Conservation (phyloP, 2,797 vertebrate species). For the Nyctibius grandis region DNA sequence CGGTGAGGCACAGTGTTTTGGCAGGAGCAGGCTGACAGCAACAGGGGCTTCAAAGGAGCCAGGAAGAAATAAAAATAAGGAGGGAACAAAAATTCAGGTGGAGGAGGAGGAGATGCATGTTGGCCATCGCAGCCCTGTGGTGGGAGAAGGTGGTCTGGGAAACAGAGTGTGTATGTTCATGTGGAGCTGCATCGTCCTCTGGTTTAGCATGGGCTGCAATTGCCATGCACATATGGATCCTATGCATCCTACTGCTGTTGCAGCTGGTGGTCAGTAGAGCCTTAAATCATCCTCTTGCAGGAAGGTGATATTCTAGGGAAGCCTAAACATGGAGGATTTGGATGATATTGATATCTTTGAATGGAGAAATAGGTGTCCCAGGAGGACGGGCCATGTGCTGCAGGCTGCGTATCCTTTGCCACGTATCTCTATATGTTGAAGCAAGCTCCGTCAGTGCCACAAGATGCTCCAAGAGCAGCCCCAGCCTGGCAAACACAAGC, state of each 20-base stretch:
- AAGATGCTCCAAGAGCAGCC: background rate
- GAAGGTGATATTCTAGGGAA: background rate
- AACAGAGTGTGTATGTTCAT: background rate
- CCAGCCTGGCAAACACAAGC: background rate
- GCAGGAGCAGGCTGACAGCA: background rate
- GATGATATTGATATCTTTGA: background rate
- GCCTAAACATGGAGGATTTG: background rate
- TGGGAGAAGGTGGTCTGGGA: background rate
- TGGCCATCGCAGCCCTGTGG: background rate
- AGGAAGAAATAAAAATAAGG: background rate
- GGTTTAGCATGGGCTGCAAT: background rate
- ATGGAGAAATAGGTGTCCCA: background rate
- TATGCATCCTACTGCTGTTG: background rate
- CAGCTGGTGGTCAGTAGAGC: background rate
- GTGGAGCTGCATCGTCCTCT: background rate
- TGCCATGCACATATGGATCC: background rate
- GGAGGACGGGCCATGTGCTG: background rate
- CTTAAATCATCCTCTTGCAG: background rate
- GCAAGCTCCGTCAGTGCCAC: background rate
- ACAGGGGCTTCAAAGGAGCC: background rate
- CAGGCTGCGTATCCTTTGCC: background rate
- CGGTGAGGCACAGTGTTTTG: background rate
- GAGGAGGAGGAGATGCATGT: background rate
- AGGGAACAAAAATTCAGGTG: background rate
- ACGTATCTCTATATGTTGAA: background rate